phyloP scores from a whole-genome alignment of 2,888 invertebrate genomes.

The Xanthia togata region DNA sequence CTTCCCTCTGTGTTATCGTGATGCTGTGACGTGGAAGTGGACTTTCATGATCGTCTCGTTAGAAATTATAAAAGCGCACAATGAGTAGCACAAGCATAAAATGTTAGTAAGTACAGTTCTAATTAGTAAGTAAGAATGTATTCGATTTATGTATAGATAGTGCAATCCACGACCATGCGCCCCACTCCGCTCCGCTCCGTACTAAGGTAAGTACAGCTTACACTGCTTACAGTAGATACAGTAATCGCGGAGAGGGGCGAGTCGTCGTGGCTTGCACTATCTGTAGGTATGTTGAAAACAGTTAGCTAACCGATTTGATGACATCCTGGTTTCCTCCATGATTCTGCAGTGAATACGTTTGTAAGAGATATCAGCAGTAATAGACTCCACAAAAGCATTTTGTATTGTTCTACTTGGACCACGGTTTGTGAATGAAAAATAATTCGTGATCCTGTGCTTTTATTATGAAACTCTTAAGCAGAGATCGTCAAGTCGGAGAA shows the following conservation, averaged over 20 bases:
- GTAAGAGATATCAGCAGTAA: constrained; percentile 78
- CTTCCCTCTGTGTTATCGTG: not conserved
- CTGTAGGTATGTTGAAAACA: not conserved
- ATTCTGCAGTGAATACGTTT: constrained; percentile 84
- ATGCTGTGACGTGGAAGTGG: not conserved
- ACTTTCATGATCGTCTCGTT: not conserved
- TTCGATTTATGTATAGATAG: no score
- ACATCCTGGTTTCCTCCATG: constrained; percentile 94
- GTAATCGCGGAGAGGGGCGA: no score
- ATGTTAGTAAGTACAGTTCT: not conserved
- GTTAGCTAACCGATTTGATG: constrained; percentile 93
- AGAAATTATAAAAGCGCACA: not conserved
- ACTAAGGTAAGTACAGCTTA: no score
- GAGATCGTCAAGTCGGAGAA: constrained; percentile 52
- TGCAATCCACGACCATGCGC: no score
- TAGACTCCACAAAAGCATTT: constrained; percentile 79
- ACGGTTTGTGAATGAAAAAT: constrained; percentile 67
- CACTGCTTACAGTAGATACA: no score
- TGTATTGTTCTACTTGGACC: constrained; percentile 40
- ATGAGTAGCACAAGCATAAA: not conserved
- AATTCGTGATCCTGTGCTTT: constrained; percentile 55
- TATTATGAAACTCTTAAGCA: constrained; percentile 59
- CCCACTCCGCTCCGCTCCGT: no score
- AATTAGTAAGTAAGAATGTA: not conserved
- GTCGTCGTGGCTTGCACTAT: no score